phyloP scores from a whole-genome alignment of 2,888 invertebrate species.

The Drosophila diplacantha region DNA sequence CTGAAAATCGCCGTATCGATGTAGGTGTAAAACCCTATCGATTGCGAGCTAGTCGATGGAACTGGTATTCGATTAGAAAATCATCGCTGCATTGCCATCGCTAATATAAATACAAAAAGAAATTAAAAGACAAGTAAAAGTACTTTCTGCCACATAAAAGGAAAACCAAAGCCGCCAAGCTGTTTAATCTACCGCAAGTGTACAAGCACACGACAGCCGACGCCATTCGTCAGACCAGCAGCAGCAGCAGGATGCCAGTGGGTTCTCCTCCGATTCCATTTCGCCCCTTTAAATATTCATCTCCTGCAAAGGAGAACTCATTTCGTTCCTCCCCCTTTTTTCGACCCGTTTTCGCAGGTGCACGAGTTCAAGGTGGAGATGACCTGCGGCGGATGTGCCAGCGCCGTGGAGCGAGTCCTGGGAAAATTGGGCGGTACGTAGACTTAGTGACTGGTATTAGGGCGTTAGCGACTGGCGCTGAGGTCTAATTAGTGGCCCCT shows the following conservation, averaged over 20 bases:
- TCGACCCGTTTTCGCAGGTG: conserved; percentile 77
- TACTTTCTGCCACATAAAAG: conserved; percentile 48
- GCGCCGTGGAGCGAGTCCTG: conserved; percentile 91
- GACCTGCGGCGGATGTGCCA: conserved; percentile 96
- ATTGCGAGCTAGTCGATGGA: background rate
- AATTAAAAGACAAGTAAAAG: conserved; percentile 19
- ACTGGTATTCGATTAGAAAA: background rate
- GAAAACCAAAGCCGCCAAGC: conserved; percentile 55
- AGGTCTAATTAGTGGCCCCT: conserved; percentile 24
- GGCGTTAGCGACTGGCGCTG: conserved; percentile 5
- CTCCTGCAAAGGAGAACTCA: conserved; percentile 1
- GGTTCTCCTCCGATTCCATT: conserved; percentile 23
- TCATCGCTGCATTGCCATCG: background rate
- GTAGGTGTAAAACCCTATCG: background rate
- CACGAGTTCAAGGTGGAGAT: conserved; percentile 93
- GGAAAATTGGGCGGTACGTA: conserved; percentile 85
- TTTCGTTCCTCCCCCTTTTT: background rate
- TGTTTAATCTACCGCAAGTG: conserved; percentile 72
- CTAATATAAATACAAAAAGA: conserved; percentile 16
- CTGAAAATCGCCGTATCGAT: background rate
- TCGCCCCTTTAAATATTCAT: background rate
- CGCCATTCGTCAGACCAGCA: conserved; percentile 54
- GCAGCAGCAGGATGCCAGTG: conserved; percentile 70
- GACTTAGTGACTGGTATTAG: conserved; percentile 8
- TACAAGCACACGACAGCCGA: conserved; percentile 68